phyloP scores from a whole-genome alignment of 2,888 invertebrate genomes.

The Leptura quadrifasciata region DNA sequence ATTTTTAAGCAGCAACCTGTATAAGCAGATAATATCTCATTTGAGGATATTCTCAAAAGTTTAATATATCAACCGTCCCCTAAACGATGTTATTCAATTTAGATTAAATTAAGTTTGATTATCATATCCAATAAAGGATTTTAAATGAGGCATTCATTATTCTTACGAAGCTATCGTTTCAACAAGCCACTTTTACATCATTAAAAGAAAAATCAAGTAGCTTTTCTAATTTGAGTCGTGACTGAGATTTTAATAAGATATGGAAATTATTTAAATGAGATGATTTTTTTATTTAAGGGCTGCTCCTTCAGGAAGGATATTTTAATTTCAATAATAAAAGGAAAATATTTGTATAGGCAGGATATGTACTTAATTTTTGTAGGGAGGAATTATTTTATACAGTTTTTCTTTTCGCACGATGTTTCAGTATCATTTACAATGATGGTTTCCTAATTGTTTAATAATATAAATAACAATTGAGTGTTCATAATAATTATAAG shows the following conservation, averaged over 20 bases:
- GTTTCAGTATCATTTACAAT: too few relatives aligned
- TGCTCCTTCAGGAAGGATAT: neutral
- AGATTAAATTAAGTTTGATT: neutral
- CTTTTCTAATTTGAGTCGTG: neutral
- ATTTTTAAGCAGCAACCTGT: too few relatives aligned
- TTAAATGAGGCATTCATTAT: conserved; percentile 4
- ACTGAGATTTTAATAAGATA: conserved; percentile 4
- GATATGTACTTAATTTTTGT: neutral
- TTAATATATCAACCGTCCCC: neutral
- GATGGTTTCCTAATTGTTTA: too few relatives aligned
- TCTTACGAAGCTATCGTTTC: neutral
- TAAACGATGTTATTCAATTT: conserved; percentile 9
- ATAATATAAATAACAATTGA: too few relatives aligned
- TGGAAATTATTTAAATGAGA: conserved; percentile 2
- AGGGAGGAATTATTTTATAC: neutral
- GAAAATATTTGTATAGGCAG: neutral
- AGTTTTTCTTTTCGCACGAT: neutral
- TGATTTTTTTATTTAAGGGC: neutral
- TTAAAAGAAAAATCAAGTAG: conserved; percentile 15
- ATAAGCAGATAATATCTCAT: neutral
- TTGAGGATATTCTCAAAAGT: neutral
- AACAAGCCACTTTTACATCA: conserved; percentile 7
- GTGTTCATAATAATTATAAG: too few relatives aligned
- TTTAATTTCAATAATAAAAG: neutral
- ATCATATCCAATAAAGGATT: conserved; percentile 12